Evolutionary conservation across 2,888 invertebrate species (phyloP).

Genomic region (Nephrotoma appendiculata): DNA sequence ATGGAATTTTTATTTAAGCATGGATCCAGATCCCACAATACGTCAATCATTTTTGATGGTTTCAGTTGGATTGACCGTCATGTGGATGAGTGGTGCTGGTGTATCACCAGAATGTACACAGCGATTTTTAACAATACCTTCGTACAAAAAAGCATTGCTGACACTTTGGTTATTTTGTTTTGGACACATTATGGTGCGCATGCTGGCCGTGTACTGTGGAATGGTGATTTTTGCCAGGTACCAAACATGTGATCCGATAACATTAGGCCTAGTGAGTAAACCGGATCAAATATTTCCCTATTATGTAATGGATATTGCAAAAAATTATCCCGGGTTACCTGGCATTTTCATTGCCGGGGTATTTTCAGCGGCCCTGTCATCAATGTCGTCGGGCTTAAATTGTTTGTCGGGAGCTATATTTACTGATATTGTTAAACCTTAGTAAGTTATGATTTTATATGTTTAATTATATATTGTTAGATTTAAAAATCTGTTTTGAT

Average conservation of each 20-base stretch:
- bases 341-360: slow-evolving; percentile 62
- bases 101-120: slow-evolving; percentile 44
- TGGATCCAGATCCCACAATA: slow-evolving; percentile 41
- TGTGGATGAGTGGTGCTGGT: slow-evolving; percentile 39
- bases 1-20: slow-evolving; percentile 29
- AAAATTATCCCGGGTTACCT: slow-evolving; percentile 52
- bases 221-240: slow-evolving; percentile 49
- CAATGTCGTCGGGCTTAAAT: slow-evolving; percentile 48
- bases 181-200: slow-evolving; percentile 41
- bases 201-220: slow-evolving; percentile 42
- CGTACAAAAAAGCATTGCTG: slow-evolving; percentile 34
- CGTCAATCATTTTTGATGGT: slow-evolving; percentile 46
- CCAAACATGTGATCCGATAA: slow-evolving; percentile 47
- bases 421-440: slow-evolving; percentile 42
- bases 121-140: slow-evolving; percentile 43
- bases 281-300: slow-evolving; percentile 51
- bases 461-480: neutral
- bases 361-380: slow-evolving; percentile 56
- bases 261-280: slow-evolving; percentile 39
- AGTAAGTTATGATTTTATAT: neutral
- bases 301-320: slow-evolving; percentile 55
- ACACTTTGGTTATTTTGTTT: slow-evolving; percentile 21
- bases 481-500: neutral
- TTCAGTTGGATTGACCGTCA: slow-evolving; percentile 35
- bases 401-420: slow-evolving; percentile 47